Percentiles rank a stretch among this genome's conserved stretches.
Conservation (phyloP, 2,888 invertebrate genomes). For the Tetanocera ferruginea region DNA sequence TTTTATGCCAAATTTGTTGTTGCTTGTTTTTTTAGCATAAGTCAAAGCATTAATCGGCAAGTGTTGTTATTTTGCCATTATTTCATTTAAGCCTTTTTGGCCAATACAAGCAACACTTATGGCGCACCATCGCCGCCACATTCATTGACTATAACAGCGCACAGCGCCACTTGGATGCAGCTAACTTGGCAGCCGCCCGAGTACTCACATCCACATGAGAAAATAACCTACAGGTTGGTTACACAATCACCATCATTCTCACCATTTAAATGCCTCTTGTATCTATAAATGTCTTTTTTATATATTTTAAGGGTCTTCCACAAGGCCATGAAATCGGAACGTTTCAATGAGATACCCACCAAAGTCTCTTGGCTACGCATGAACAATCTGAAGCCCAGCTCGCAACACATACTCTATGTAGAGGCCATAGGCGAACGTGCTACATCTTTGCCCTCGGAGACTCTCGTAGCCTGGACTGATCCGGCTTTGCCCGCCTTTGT, state of each 20-base stretch:
- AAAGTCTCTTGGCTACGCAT: slow-evolving; percentile 80
- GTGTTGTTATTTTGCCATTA: neutral
- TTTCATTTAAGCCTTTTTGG: neutral
- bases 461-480: slow-evolving; percentile 87
- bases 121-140: slow-evolving; percentile 87
- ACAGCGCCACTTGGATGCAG: slow-evolving; percentile 86
- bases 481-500: slow-evolving; percentile 89
- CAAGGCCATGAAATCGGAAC: slow-evolving; percentile 77
- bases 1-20: neutral
- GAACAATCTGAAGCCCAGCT: slow-evolving; percentile 81
- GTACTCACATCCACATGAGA: slow-evolving; percentile 84
- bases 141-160: slow-evolving; percentile 81
- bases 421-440: slow-evolving; percentile 79
- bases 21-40: neutral
- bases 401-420: slow-evolving; percentile 85
- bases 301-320: slow-evolving; percentile 75
- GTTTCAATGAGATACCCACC: slow-evolving; percentile 76
- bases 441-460: slow-evolving; percentile 83
- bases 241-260: neutral
- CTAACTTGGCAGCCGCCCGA: slow-evolving; percentile 89
- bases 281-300: neutral
- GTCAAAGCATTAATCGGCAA: neutral
- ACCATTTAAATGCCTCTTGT: neutral
- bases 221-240: slow-evolving; percentile 80
- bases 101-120: slow-evolving; percentile 47